Evolutionary conservation across 2,888 invertebrate genomes (phyloP), one percentile per base, ranked within the genome.

Genomic region (Spodoptera littoralis): DNA sequence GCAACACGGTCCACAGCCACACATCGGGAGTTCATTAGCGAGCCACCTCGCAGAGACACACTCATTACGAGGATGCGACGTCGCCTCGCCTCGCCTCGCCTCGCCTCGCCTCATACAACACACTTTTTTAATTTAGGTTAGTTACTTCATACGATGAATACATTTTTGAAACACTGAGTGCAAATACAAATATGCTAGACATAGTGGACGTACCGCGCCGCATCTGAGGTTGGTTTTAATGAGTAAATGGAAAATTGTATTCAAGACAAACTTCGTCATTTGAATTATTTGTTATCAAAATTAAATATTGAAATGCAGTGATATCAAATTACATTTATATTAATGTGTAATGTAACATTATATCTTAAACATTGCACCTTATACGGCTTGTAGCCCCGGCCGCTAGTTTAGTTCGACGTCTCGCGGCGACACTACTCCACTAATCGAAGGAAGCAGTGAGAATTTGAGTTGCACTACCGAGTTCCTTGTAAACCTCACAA

Each of bases 1-100:
- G 8, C 36, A 8, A 8, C 36, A 8, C 36, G 36, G 36, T 36
- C 36, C 36, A 30, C 30, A 30, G 30, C 6, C 5, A 60, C 56
- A 80, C 78, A 79, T 79, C 65, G 73, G 67, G 57, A 76, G 80
- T 73, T 79, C 79, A 76, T 79, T 79, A 80, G 80, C 56, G 69
- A 59, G 65, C 70, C 74, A 46, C 73, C 74, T 63, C 63, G 54
- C 65, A 41, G 64, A 62, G 59, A 72, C 78, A 61, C 78, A 61
- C 78, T 79, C 78, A 80, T 80, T 77, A 79, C 47, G 61, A 73
- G 70, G 65, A 73, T 56, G 74, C 65, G 51, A 48, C 64, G 45
- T 48, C 60, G 48, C 58, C 44, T 18, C 18, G 48, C 58, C 44
- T 48, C 60, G 48, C 58, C 44, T 18, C 18, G 48, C 58, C 44